Evolutionary conservation across 2,888 invertebrate species (phyloP), one percentile per base, ranked within the genome.

Genomic region (Mimas tiliae): DNA sequence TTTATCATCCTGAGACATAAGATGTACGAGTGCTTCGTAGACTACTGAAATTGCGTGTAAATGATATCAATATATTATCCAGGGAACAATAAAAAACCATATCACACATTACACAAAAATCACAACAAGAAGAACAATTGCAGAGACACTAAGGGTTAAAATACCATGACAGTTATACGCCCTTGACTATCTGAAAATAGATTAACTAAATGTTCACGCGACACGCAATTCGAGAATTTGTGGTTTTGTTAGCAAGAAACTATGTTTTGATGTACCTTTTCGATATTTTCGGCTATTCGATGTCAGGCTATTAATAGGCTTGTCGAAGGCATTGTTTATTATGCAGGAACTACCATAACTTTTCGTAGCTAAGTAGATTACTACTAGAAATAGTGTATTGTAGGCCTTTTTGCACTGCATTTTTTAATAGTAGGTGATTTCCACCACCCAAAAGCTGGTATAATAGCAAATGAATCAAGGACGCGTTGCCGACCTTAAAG

Each of bases 101-200:
- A 27, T 27, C 4, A 4, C 45, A 45, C 1, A 45, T 45, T 1
- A 45, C 8, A 45, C 45, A 45, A 45, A 45, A 45, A 45, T 45
- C 50, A 19, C 50, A 4, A 11, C 3, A 50, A 50, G 19, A 8
- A 19, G 8, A 11, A 19, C 19, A 19, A 19, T 50, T 19, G 9
- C 6, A 2, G 6, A 42, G 6, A 16, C 42, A 42, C 16, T 42
- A 58, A 19, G 21, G 19, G 11, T 38, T 1, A 58, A 19, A 58
- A 58, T 42, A 38, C 58, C 58, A 19, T 42, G 38, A 16, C 38
- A 21, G 19, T 42, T 12, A 6, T 16, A 19, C 58, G 58, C 58
- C 58, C 58, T 58, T 58, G 58, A 58, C 58, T 42, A 58, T 58
- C 19, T 58, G 42, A 12, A 53, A 58, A 58, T 58, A 58, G 58